Evolutionary conservation across 1,140 invertebrate species (phyloP), one percentile per base, ranked within the genome.

Genomic region (Sycobia sp.): DNA sequence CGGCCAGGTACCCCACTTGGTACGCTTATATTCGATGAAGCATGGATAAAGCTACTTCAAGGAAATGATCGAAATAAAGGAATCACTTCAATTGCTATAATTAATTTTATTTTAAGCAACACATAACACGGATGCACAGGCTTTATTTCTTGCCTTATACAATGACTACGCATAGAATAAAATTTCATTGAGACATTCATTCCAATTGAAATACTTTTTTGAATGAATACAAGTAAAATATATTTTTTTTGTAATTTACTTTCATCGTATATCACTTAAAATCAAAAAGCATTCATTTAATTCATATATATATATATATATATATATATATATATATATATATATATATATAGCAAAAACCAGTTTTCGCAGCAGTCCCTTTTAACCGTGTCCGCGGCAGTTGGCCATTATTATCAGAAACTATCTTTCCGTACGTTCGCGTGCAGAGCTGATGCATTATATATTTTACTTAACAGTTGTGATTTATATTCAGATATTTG

Each of bases 31-130:
- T n/a, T n/a, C n/a, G n/a, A n/a, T n/a, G n/a, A n/a, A n/a, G n/a
- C n/a, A n/a, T n/a, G n/a, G n/a, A n/a, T n/a, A n/a, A n/a, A n/a
- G n/a, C n/a, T n/a, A n/a, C n/a, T n/a, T n/a, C n/a, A 49, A 16
- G 46, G 14, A 29, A 14, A 22, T 8, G 23, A n/a, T n/a, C n/a
- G n/a, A 53, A 53, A 36, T 14, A 36, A 54, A 39, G 1, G 3
- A 43, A 18, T 39, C 18, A 16, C 11, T n/a, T n/a, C 27, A 13
- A 38, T 43, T 59, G 25, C 49, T 32, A 55, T 53, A 69, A 69
- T 69, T 67, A 65, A 65, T 58, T 80, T 80, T 76, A 76, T 78
- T 77, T 70, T 76, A 80, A 80, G 76, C 74, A 76, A 78, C 75
- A 80, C 71, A 69, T 76, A 75, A 78, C 72, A 75, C 69, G 65